A percentile compares a stretch with the other conserved stretches of the same genome.
These are phyloP conservation scores for Adela reaumurella DNA, from an alignment of 2,888 invertebrate species.

Conservation along the genomic window DNA sequence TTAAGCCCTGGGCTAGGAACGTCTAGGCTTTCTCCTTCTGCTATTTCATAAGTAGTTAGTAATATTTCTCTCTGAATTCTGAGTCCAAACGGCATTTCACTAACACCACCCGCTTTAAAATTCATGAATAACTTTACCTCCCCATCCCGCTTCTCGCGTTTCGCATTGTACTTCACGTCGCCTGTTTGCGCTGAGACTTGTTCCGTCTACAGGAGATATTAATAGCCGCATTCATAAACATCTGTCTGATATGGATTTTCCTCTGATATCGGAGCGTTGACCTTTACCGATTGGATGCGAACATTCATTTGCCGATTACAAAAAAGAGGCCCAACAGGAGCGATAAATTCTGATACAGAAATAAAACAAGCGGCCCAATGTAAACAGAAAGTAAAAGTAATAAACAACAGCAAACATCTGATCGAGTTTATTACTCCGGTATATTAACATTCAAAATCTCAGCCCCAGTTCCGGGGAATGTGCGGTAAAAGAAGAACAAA, in stretches of 20 bases:
- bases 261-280: no score
- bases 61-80: conserved; percentile 51
- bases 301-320: no score
- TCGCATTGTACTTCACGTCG: no score
- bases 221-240: no score
- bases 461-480: not conserved
- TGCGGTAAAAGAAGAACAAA: not conserved
- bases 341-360: no score
- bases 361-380: no score
- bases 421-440: not conserved
- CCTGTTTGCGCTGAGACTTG: no score
- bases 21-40: not conserved
- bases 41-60: conserved; percentile 23
- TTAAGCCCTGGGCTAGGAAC: not conserved
- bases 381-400: not conserved
- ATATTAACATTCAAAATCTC: not conserved
- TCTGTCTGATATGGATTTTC: no score
- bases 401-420: not conserved
- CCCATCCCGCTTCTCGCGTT: conserved; percentile 14
- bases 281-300: no score
- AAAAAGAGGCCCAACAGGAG: no score
- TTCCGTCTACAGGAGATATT: no score
- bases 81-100: conserved; percentile 47
- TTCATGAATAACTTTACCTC: conserved; percentile 49
- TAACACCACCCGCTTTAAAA: conserved; percentile 38